Evolutionary conservation across 2,113 vertebrate genomes (phyloP).

Genomic region (Cheirogaleus medius): DNA sequence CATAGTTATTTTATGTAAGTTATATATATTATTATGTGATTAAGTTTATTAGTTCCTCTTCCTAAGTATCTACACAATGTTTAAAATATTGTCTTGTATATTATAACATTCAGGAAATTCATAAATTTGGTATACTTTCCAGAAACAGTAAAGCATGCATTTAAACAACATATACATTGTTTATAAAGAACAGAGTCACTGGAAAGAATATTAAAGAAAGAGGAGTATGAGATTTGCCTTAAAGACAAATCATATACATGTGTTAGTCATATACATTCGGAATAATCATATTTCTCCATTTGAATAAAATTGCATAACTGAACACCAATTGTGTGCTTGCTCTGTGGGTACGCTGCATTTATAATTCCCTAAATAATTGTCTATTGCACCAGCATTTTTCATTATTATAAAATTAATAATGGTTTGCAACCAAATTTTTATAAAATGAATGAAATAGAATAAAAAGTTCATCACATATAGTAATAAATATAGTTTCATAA

Average conservation of each 20-base stretch:
- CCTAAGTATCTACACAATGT: background rate
- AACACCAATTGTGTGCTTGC: background rate
- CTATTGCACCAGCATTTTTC: background rate
- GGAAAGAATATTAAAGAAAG: conserved; percentile 3
- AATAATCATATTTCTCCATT: conserved; percentile 7
- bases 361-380: background rate
- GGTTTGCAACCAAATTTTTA: background rate
- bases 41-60: background rate
- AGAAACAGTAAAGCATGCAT: background rate
- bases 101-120: background rate
- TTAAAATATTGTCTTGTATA: background rate
- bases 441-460: background rate
- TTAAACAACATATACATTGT: background rate
- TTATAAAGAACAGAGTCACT: background rate
- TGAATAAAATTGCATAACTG: conserved; percentile 1
- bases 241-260: background rate
- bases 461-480: background rate
- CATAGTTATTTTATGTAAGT: background rate
- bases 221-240: background rate
- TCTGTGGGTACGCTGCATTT: background rate
- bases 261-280: background rate
- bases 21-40: background rate
- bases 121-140: background rate
- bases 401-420: conserved; percentile 5
- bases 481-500: background rate